Percentiles rank a stretch among this genome's conserved stretches.
Evolutionary conservation across 2,797 vertebrate genomes (phyloP).

Genomic region (Moxostoma hubbsi): DNA sequence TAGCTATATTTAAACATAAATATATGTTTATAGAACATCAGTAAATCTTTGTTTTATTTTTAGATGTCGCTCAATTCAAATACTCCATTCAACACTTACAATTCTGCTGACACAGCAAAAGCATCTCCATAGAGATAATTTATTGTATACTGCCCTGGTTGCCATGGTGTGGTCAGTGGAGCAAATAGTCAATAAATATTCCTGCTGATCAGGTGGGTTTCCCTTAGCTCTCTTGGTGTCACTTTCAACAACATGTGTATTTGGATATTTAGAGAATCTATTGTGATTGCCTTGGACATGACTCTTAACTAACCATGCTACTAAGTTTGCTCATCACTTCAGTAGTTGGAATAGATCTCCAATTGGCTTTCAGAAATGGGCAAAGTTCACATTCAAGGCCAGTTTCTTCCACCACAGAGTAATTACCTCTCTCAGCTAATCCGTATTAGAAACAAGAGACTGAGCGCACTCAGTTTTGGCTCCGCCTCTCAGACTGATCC

Average conservation of each 20-base stretch:
- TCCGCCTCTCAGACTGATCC: constrained; percentile 34
- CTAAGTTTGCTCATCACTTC: background rate
- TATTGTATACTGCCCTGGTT: constrained; percentile 21
- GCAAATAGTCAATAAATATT: constrained; percentile 16
- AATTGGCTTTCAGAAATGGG: background rate
- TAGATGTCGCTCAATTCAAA: constrained; percentile 4
- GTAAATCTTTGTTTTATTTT: constrained; percentile 24
- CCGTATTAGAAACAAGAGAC: constrained; percentile 42
- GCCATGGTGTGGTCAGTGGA: constrained; percentile 16
- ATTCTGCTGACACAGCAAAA: constrained; percentile 25
- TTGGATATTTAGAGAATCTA: background rate
- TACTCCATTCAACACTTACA: background rate
- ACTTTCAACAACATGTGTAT: constrained; percentile 5
- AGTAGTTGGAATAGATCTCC: background rate
- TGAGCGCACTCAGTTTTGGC: constrained; percentile 7
- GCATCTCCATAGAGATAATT: constrained; percentile 25
- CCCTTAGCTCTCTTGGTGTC: constrained; percentile 1
- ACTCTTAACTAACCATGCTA: constrained; percentile 1
- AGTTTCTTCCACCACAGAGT: background rate
- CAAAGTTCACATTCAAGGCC: background rate
- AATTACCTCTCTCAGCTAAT: constrained; percentile 47
- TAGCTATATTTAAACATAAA: too few relatives aligned
- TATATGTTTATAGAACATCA: constrained; percentile 39
- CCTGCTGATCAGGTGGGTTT: constrained; percentile 29
- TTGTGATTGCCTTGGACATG: constrained; percentile 2